Evolutionary conservation across 1,140 invertebrate species (phyloP).

Genomic region (Cyclargus thomasi): DNA sequence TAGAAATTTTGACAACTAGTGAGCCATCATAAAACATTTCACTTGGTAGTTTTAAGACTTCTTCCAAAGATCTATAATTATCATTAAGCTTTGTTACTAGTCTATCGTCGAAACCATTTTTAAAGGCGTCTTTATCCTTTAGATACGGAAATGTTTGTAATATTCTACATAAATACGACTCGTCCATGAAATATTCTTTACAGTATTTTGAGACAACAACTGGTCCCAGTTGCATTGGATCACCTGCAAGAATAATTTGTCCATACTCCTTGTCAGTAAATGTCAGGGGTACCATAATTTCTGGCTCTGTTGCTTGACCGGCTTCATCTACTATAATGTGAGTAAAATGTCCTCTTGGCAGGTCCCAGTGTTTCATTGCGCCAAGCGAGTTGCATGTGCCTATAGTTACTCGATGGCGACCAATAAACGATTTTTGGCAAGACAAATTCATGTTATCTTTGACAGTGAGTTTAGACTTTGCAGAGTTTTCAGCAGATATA

Average conservation of each 20-base stretch:
- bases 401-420: conserved; percentile 85
- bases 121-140: conserved; percentile 73
- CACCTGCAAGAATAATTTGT: conserved; percentile 90
- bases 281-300: conserved; percentile 85
- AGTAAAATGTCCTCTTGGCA: conserved; percentile 86
- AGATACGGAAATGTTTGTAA: conserved; percentile 80
- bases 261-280: conserved; percentile 71
- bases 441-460: conserved; percentile 68
- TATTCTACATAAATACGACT: conserved; percentile 84
- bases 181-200: conserved; percentile 78
- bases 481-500: conserved; percentile 71
- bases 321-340: conserved; percentile 94
- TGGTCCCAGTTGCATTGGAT: conserved; percentile 93
- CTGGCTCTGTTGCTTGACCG: conserved; percentile 92
- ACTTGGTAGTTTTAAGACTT: conserved; percentile 85
- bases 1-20: conserved; percentile 76
- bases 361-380: conserved; percentile 79
- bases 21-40: conserved; percentile 88
- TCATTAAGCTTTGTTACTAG: conserved; percentile 83
- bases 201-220: conserved; percentile 83
- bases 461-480: conserved; percentile 53
- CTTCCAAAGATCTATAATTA: conserved; percentile 87
- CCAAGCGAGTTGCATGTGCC: conserved; percentile 88
- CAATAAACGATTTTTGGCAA: conserved; percentile 76
- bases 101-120: conserved; percentile 79